Conservation (phyloP, 2,113 vertebrate species). For the Physeter macrocephalus region DNA sequence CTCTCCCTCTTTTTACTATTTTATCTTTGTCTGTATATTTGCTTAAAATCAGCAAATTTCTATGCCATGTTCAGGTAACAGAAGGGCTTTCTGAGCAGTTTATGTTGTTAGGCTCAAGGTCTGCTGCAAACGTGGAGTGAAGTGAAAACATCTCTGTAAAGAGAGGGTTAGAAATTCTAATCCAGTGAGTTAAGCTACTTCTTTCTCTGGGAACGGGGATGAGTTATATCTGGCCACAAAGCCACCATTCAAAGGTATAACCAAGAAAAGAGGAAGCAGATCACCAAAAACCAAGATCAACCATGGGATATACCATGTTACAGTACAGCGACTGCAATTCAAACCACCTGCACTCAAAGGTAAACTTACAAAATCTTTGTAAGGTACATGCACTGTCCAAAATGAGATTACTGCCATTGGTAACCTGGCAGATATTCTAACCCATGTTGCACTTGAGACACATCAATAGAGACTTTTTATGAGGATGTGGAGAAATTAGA, state of each 20-base stretch:
- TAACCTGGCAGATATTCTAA: slow-evolving; percentile 69
- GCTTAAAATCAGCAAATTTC: not conserved
- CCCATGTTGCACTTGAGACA: slow-evolving; percentile 78
- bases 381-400: slow-evolving; percentile 74
- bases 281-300: not conserved
- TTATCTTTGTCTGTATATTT: not conserved
- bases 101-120: not conserved
- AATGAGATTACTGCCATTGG: slow-evolving; percentile 82
- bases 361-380: slow-evolving; percentile 71
- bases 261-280: not conserved
- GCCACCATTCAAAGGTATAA: not conserved
- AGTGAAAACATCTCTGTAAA: not conserved
- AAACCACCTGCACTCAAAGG: slow-evolving; percentile 72
- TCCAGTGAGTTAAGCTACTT: not conserved
- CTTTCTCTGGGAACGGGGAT: not conserved
- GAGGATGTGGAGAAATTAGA: not conserved
- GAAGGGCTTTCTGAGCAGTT: not conserved
- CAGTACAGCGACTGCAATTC: not conserved
- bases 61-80: not conserved
- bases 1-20: not conserved
- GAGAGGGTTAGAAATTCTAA: not conserved
- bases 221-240: not conserved
- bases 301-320: not conserved
- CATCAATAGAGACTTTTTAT: slow-evolving; percentile 81
- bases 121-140: not conserved